A percentile compares a stretch with the other conserved stretches of the same genome.
Evolutionary conservation across 2,888 invertebrate genomes (phyloP).

Genomic region (Lycophotia porphyrea): DNA sequence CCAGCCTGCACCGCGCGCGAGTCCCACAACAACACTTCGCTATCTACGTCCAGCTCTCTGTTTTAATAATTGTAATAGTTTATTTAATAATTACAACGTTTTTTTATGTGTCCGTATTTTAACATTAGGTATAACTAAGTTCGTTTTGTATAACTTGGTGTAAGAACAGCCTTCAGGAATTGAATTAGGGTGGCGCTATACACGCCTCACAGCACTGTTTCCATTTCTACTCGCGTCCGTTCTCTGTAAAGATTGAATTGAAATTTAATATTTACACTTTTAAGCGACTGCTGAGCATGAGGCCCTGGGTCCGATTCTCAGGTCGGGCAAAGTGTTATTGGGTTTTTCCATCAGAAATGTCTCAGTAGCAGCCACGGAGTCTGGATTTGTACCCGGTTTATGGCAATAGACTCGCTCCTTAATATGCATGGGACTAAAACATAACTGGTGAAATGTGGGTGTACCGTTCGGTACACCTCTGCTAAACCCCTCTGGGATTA

Average conservation of each 20-base stretch:
- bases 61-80: conserved; percentile 91
- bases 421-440: neutral
- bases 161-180: conserved; percentile 91
- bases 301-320: neutral
- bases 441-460: neutral
- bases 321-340: neutral
- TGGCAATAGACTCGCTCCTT: neutral
- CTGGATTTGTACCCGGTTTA: neutral
- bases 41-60: conserved; percentile 89
- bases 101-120: conserved; percentile 89
- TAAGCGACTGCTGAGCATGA: neutral
- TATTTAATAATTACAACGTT: conserved; percentile 91
- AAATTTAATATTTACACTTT: neutral
- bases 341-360: neutral
- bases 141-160: conserved; percentile 91
- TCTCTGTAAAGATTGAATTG: conserved; percentile 78
- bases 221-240: conserved; percentile 95
- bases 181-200: conserved; percentile 89
- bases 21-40: conserved; percentile 89
- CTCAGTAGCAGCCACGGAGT: neutral
- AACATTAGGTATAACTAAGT: conserved; percentile 90
- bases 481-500: too few species aligned
- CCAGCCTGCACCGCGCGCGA: conserved; percentile 89
- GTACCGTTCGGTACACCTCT: neutral
- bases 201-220: conserved; percentile 96